Base-by-base conservation (phyloP, 2,888 invertebrate genomes). In the Eupithecia inturbata region DNA sequence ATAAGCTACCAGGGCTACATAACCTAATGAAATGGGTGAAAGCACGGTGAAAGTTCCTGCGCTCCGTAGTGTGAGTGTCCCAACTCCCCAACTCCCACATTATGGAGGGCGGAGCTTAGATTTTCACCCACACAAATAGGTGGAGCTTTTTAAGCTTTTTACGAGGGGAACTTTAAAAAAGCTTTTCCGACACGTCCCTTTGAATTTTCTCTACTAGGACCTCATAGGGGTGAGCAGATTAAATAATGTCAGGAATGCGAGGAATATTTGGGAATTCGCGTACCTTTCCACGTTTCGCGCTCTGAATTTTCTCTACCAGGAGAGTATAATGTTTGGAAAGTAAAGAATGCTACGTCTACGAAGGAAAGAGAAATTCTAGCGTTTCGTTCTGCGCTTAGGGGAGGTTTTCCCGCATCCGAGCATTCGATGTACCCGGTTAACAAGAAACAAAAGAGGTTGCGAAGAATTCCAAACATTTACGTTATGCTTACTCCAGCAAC, bases 331-430 rank as follows among this genome's bases (percentile, higher is more conserved):
- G 16, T 14, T 6, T 1, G 68, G 71, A 67, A 33, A 57, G 45
- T 68, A 31, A 63, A 66, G 64, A 33, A 72, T 63, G 53, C 28
- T 33, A 64, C 28, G 49, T 28, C 67, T 64, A 68, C 26, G 68
- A 73, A 72, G 49, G 22, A 26, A 63, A 69, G 70, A 67, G 64
- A 72, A 70, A 69, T 76, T 72, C 70, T n/a, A 81, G 80, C 33
- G 72, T 79, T 77, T 75, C 78, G 84, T 86, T 84, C 81, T 83
- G 85, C 87, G 88, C 89, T 89, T 91, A 91, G 87, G 89, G 92
- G 85, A 91, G 90, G 89, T 92, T 93, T 95, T 95, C 94, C 93
- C 94, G 92, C 94, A 95, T 91, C 92, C 86, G 92, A 89, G 90
- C 89, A 94, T 94, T 94, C 92, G 92, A 88, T 83, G 76, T 79